Conservation (phyloP, 2,888 invertebrate genomes). For the Metopia argyrocephala region DNA sequence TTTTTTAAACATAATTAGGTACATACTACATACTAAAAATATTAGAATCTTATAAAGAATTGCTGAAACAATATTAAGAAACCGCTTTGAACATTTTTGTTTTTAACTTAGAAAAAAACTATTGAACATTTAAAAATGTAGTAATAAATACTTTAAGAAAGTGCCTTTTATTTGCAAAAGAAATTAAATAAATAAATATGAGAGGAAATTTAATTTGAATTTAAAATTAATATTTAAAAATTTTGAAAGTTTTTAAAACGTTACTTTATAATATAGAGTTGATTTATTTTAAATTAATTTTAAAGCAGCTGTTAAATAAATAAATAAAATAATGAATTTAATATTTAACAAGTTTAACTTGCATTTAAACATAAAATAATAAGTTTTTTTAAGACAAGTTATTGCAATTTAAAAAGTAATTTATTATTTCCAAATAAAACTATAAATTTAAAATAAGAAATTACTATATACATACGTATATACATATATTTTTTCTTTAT, state of each 20-base stretch:
- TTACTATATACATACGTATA: no score
- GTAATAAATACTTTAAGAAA: slow-evolving; percentile 53
- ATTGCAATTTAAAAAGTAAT: slow-evolving; percentile 1
- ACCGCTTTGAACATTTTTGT: neutral
- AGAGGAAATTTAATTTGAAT: slow-evolving; percentile 40
- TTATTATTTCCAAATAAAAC: neutral
- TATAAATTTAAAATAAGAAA: no score
- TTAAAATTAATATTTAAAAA: slow-evolving; percentile 45
- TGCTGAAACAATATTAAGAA: neutral
- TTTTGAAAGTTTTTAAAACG: no score
- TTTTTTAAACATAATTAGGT: slow-evolving; percentile 54
- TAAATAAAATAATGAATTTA: slow-evolving; percentile 19
- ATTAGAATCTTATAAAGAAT: no score
- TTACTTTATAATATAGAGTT: neutral
- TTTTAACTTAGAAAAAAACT: neutral
- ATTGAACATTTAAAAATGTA: neutral
- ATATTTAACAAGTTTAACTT: slow-evolving; percentile 59
- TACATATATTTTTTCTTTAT: neutral
- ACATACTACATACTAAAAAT: no score
- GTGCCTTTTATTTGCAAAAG: slow-evolving; percentile 62
- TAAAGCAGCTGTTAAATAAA: slow-evolving; percentile 48
- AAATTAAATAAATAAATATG: slow-evolving; percentile 51
- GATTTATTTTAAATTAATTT: slow-evolving; percentile 38
- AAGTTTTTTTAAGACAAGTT: neutral
- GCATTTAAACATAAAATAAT: slow-evolving; percentile 38